Percentiles rank a stretch among this genome's conserved stretches.
Evolutionary conservation across 2,888 invertebrate genomes (phyloP).

Genomic region (Stenichneumon culpator): DNA sequence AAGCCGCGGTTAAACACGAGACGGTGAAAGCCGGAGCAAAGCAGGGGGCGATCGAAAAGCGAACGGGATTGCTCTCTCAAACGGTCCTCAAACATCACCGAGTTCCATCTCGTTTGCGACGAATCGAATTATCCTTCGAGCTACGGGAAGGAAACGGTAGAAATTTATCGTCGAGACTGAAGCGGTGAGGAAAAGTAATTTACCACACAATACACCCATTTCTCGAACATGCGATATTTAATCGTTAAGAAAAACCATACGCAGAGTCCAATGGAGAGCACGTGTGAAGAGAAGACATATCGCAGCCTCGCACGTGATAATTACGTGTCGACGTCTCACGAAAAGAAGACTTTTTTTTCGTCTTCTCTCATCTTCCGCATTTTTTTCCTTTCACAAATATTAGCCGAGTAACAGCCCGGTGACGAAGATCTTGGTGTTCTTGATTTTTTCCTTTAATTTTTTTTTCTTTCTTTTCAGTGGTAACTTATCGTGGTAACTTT

Average conservation of each 20-base stretch:
- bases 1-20: constrained; percentile 74
- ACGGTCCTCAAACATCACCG: constrained; percentile 11
- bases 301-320: constrained; percentile 51
- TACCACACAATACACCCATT: constrained; percentile 38
- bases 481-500: constrained; percentile 23
- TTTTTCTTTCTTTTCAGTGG: background rate
- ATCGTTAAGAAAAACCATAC: background rate
- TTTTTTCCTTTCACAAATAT: constrained; percentile 60
- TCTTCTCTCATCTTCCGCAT: constrained; percentile 50
- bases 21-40: constrained; percentile 44
- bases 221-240: background rate
- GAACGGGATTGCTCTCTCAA: constrained; percentile 64
- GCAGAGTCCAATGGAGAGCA: background rate
- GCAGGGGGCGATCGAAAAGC: constrained; percentile 65
- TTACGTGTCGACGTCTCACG: constrained; percentile 53
- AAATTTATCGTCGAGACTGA: constrained; percentile 52
- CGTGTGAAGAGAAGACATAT: constrained; percentile 38
- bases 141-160: constrained; percentile 36
- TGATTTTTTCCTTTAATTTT: constrained; percentile 24
- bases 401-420: constrained; percentile 19
- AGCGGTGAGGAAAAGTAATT: constrained; percentile 58
- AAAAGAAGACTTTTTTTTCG: constrained; percentile 46
- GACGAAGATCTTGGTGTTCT: constrained; percentile 36
- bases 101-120: constrained; percentile 57
- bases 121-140: constrained; percentile 62